phyloP scores from a whole-genome alignment of 2,888 invertebrate species.

The Chrysina gloriosa region DNA sequence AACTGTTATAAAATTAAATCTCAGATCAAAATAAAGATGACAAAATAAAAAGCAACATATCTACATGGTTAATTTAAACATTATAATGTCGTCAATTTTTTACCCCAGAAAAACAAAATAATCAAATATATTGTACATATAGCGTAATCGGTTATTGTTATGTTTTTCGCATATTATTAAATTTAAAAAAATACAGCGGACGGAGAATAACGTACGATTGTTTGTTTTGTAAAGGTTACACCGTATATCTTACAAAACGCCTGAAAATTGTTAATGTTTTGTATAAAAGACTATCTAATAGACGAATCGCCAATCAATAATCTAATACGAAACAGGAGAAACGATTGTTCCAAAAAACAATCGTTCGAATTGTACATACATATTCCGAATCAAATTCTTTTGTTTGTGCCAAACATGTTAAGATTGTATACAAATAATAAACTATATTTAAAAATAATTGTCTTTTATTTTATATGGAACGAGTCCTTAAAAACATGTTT shows the following conservation, averaged over 20 bases:
- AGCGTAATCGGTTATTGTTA: constrained; percentile 25
- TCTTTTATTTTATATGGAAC: background rate
- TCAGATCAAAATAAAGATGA: constrained; percentile 4
- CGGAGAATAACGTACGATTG: background rate
- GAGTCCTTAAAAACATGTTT: too few relatives aligned
- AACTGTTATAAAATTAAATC: constrained; percentile 11
- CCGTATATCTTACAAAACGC: constrained; percentile 3
- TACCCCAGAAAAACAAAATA: constrained; percentile 33
- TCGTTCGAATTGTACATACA: constrained; percentile 28
- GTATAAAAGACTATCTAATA: constrained; percentile 18
- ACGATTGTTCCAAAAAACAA: constrained; percentile 4
- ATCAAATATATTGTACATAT: constrained; percentile 30
- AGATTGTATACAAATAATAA: constrained; percentile 43
- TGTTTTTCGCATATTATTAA: constrained; percentile 16
- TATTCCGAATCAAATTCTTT: constrained; percentile 30
- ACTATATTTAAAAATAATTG: constrained; percentile 32
- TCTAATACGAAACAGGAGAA: background rate
- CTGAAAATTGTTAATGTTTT: constrained; percentile 32
- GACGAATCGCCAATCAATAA: constrained; percentile 12
- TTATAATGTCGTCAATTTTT: constrained; percentile 40
- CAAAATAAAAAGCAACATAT: constrained; percentile 35
- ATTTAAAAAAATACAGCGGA: background rate
- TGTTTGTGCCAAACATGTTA: constrained; percentile 41
- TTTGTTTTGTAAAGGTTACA: constrained; percentile 18
- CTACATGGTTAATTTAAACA: constrained; percentile 26